Conservation (phyloP, 2,113 vertebrate species). For the Meles meles region DNA sequence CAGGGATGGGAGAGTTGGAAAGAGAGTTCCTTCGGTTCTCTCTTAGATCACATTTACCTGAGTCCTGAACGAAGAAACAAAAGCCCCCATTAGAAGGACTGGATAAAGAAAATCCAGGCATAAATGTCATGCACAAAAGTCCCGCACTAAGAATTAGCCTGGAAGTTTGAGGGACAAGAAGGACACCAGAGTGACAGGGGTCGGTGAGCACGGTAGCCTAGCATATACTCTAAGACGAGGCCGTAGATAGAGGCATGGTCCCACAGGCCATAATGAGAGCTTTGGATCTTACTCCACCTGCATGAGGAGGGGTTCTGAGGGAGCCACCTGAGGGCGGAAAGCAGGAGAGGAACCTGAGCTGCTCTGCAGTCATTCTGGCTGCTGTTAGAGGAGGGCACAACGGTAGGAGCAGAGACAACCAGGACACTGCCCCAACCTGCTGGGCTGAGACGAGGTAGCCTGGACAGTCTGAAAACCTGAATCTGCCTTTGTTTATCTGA, state of each 20-base stretch:
- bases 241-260: neutral
- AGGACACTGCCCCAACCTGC: neutral
- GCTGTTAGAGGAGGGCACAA: neutral
- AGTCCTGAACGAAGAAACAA: neutral
- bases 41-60: neutral
- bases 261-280: neutral
- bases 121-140: neutral
- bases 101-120: neutral
- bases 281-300: neutral
- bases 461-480: neutral
- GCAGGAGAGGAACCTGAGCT: neutral
- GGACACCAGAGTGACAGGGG: neutral
- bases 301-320: neutral
- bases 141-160: neutral
- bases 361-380: neutral
- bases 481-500: neutral
- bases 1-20: neutral
- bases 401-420: neutral
- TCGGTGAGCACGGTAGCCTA: neutral
- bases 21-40: neutral
- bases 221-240: neutral
- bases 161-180: neutral
- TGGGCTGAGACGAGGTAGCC: neutral
- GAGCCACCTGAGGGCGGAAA: neutral
- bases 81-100: neutral